phyloP scores from a whole-genome alignment of 2,797 vertebrate genomes.

The Falco cherrug region DNA sequence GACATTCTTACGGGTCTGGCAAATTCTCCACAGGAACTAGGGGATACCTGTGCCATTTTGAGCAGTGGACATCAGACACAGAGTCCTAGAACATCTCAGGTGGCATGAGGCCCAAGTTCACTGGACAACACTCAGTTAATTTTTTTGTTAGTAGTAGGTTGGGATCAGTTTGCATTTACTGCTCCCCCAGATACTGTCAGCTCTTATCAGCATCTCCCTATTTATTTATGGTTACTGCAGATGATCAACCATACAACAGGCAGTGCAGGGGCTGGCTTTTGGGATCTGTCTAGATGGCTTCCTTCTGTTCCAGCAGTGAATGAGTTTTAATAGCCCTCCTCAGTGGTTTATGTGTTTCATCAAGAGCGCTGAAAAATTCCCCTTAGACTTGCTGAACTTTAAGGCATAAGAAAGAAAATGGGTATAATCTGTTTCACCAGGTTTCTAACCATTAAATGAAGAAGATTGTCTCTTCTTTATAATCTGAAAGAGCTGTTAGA shows the following conservation, averaged over 20 bases:
- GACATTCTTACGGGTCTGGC: neutral
- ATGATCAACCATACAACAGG: neutral
- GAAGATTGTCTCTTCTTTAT: fast-evolving
- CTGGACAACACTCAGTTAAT: neutral
- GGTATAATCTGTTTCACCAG: neutral
- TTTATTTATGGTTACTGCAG: neutral
- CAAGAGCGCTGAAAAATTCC: neutral
- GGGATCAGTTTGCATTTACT: neutral
- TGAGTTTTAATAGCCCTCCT: neutral
- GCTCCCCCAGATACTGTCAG: neutral
- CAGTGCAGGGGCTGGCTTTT: neutral
- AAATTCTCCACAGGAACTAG: neutral
- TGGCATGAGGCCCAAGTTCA: neutral
- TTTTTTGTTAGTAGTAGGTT: neutral
- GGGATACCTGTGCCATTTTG: neutral
- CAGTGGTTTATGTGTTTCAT: neutral
- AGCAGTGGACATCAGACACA: neutral
- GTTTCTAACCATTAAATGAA: constrained; percentile 6
- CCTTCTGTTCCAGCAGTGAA: neutral
- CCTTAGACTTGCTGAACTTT: neutral
- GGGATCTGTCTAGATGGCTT: neutral
- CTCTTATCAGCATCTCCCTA: neutral
- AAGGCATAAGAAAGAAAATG: neutral
- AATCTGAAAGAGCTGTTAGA: neutral
- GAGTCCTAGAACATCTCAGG: neutral